Base-by-base conservation (phyloP, 1,140 invertebrate genomes). In the Mercenaria mercenaria region DNA sequence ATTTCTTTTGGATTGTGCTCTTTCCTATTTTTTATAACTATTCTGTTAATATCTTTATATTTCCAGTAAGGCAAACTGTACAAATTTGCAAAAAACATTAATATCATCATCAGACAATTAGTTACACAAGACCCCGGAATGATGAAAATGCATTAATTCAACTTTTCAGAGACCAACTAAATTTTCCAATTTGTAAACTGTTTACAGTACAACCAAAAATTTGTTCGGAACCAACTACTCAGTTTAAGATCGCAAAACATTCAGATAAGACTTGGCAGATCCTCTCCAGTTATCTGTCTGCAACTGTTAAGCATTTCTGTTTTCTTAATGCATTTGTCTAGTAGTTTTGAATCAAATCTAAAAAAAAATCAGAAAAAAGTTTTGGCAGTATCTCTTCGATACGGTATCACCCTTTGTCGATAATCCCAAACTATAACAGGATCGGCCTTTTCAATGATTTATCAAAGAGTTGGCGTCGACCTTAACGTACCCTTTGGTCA, bases 261-360 rank as follows among this genome's bases (percentile, higher is more conserved):
- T n/a, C 29, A 34, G 76, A 79, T 79, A 52, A 79, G 50, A 79
- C 4, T 79, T 79, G 76, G 76, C 76, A 79, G 26, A 26, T 2
- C 20, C 18, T 20, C 32, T 34, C 8, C 47, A 59, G 32, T 52
- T 79, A 79, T 79, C 76, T 34, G 76, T 56, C 76, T 79, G 76
- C 76, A 79, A 56, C 47, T 52, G 76, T 79, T 79, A 79, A 79
- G 47, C 43, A 79, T 56, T 47, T 79, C 76, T 52, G 76, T 52
- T 52, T 52, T 52, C 29, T 37, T 79, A 79, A 79, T 79, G 76
- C 76, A 79, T 79, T 79, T 79, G 76, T 79, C 76, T 79, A 52
- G 76, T 79, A 79, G 0, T 52, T 56, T 29, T 52, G 32, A 79
- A 56, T 79, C 47, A 39, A 23, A 79, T 79, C 76, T 79, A 4